phyloP scores from a whole-genome alignment of 2,797 vertebrate genomes.

The Spheniscus humboldti region DNA sequence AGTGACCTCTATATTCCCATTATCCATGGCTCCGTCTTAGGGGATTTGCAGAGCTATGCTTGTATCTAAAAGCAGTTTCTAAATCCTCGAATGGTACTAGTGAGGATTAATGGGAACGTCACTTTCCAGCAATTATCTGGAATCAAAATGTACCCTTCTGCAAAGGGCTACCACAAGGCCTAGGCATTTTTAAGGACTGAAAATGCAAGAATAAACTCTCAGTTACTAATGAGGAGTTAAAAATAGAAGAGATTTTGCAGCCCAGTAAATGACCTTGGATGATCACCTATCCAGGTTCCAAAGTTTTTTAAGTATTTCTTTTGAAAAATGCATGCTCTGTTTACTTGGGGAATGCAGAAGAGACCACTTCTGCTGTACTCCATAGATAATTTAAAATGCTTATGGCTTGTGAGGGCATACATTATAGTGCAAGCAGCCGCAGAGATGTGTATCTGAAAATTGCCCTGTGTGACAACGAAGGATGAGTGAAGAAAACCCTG shows the following conservation, averaged over 20 bases:
- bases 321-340: background rate
- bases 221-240: background rate
- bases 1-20: constrained; percentile 37
- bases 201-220: background rate
- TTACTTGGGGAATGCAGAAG: background rate
- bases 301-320: background rate
- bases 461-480: background rate
- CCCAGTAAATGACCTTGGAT: background rate
- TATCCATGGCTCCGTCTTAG: background rate
- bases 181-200: background rate
- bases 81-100: background rate
- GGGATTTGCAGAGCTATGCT: background rate
- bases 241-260: background rate
- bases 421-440: background rate
- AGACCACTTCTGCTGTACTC: background rate
- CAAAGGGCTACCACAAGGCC: background rate
- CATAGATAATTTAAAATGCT: background rate
- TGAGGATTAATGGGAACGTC: constrained; percentile 1
- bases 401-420: background rate
- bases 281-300: fast-evolving
- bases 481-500: background rate
- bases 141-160: background rate
- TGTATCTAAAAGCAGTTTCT: background rate
- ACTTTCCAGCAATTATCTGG: background rate
- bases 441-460: background rate